Conservation (phyloP, 2,888 invertebrate species). For the Drosophila kambysellisi region DNA sequence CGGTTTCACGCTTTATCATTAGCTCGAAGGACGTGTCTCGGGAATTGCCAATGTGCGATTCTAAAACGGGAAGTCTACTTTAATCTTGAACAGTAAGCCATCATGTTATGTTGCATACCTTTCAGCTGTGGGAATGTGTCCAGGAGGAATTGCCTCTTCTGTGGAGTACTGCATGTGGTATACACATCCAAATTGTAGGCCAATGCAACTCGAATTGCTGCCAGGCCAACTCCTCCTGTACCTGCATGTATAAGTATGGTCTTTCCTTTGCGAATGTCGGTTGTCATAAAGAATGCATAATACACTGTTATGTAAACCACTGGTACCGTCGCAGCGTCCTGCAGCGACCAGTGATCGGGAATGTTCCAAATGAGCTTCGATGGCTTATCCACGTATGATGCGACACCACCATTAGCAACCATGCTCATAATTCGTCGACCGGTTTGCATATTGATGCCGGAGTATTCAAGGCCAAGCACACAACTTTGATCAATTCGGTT, state of each 20-base stretch:
- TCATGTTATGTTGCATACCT: conserved; percentile 82
- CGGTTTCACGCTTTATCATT: conserved; percentile 91
- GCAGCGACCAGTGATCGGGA: conserved; percentile 90
- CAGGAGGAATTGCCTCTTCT: conserved; percentile 88
- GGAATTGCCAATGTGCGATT: conserved; percentile 93
- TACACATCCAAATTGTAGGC: conserved; percentile 88
- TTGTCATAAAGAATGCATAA: conserved; percentile 85
- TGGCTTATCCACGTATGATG: conserved; percentile 84
- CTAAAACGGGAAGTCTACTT: conserved; percentile 39
- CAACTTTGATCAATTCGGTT: conserved; percentile 88
- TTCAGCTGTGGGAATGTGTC: conserved; percentile 86
- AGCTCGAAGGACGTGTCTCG: conserved; percentile 94
- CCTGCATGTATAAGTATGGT: conserved; percentile 87
- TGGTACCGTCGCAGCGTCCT: conserved; percentile 92
- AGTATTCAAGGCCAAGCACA: conserved; percentile 89
- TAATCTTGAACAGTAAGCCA: neutral
- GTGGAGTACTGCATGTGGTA: conserved; percentile 89
- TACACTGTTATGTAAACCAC: conserved; percentile 91
- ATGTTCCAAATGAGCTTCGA: conserved; percentile 87
- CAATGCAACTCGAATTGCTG: conserved; percentile 90
- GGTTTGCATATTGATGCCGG: conserved; percentile 86
- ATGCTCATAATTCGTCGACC: conserved; percentile 89
- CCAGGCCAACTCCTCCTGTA: conserved; percentile 91
- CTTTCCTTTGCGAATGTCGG: conserved; percentile 83
- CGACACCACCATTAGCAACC: conserved; percentile 86